These are phyloP conservation scores for Heliconius congener DNA, from an alignment of 1,140 invertebrate genomes.

Conservation along the genomic window DNA sequence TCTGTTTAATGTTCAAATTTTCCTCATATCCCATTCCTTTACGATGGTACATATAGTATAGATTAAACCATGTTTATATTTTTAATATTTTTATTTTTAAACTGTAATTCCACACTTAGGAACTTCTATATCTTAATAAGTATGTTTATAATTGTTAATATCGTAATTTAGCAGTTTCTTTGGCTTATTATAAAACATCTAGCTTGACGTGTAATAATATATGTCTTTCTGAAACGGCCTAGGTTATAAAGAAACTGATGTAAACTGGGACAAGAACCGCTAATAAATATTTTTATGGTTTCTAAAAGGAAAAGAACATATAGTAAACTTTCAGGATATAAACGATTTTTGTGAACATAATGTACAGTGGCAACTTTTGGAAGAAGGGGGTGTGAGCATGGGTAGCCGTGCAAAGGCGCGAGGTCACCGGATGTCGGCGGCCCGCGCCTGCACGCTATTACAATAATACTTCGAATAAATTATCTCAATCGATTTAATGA, in stretches of 20 bases:
- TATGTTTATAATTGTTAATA: not conserved
- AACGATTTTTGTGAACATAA: slow-evolving; percentile 11
- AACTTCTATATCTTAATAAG: too few relatives aligned
- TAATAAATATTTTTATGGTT: not conserved
- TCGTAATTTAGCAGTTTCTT: not conserved
- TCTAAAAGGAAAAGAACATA: not conserved
- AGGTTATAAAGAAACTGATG: not conserved
- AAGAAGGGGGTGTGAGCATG: slow-evolving; percentile 22
- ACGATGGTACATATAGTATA: not conserved
- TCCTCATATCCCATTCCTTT: not conserved
- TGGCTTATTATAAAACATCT: not conserved
- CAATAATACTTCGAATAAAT: slow-evolving; percentile 41
- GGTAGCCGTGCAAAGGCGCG: slow-evolving; percentile 31
- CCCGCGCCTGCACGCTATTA: slow-evolving; percentile 54
- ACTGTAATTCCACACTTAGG: too few relatives aligned
- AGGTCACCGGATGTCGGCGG: slow-evolving; percentile 58
- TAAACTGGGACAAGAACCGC: not conserved
- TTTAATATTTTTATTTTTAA: too few relatives aligned
- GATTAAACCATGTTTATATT: not conserved
- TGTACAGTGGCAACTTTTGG: slow-evolving; percentile 23
- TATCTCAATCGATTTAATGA: slow-evolving; percentile 49
- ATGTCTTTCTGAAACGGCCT: not conserved
- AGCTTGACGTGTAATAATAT: not conserved
- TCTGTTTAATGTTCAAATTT: slow-evolving; percentile 12
- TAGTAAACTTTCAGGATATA: not conserved